Percentiles rank a stretch among this genome's conserved stretches.
Evolutionary conservation across 2,113 vertebrate genomes (phyloP).

Genomic region (Notarius lentiginosus): DNA sequence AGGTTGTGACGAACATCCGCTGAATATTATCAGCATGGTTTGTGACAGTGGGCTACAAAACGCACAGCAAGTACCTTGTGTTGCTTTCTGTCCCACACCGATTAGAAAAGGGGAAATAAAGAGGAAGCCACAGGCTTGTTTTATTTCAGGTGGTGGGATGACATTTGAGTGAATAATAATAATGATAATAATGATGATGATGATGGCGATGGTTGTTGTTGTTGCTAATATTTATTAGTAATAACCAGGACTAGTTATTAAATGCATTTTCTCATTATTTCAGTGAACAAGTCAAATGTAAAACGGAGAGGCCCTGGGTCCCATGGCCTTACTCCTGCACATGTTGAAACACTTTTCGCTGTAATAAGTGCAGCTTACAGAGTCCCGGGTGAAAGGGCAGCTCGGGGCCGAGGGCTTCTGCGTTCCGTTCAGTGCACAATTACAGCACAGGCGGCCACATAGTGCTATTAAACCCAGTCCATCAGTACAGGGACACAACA

Average conservation of each 20-base stretch:
- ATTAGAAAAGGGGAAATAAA: not conserved
- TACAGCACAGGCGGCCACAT: constrained; percentile 59
- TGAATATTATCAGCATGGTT: not conserved
- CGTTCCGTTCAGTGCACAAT: constrained; percentile 69
- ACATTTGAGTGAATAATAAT: not conserved
- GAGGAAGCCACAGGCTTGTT: not conserved
- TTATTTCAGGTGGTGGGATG: not conserved
- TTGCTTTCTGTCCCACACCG: not conserved
- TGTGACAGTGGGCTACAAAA: not conserved
- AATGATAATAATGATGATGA: not conserved
- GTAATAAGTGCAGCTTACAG: constrained; percentile 97
- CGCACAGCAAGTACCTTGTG: not conserved
- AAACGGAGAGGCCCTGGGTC: constrained; percentile 41
- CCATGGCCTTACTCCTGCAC: constrained; percentile 70
- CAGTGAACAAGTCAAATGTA: not conserved
- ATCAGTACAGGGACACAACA: constrained; percentile 25
- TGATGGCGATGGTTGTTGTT: not conserved
- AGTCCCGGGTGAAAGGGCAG: constrained; percentile 97
- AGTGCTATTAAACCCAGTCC: constrained; percentile 57
- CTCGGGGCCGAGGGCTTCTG: constrained; percentile 85
- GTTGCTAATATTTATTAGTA: not conserved
- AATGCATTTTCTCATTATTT: not conserved
- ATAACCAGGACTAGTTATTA: too few species aligned
- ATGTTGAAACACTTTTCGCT: constrained; percentile 99
- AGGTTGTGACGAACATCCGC: not conserved